phyloP scores from a whole-genome alignment of 2,113 vertebrate genomes.

The Montifringilla adamsi region DNA sequence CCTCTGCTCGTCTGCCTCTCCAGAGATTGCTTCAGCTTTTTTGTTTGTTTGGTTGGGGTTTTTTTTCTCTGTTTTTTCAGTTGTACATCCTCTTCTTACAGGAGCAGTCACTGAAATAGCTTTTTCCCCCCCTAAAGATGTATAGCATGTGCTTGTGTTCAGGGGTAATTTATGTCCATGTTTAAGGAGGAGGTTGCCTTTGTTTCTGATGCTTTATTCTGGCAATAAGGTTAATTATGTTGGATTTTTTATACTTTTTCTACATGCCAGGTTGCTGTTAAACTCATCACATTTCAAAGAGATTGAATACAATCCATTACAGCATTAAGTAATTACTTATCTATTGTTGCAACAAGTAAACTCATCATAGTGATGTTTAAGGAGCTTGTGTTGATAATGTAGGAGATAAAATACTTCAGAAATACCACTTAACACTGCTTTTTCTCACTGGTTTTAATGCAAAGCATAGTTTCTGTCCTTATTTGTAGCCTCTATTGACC shows the following conservation, averaged over 20 bases:
- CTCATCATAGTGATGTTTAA: neutral
- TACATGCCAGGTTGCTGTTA: neutral
- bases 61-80: neutral
- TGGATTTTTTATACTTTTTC: neutral
- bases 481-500: neutral
- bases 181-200: neutral
- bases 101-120: neutral
- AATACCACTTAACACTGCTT: neutral
- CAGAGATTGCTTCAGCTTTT: neutral
- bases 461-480: neutral
- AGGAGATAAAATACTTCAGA: neutral
- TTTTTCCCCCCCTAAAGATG: neutral
- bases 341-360: constrained; percentile 1
- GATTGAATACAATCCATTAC: neutral
- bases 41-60: neutral
- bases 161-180: neutral
- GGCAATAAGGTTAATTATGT: neutral
- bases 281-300: neutral
- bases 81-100: neutral
- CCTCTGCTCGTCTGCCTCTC: neutral
- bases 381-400: neutral
- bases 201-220: neutral
- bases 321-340: constrained; percentile 33
- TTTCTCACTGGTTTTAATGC: neutral
- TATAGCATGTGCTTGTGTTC: neutral